Conservation (phyloP, 2,888 invertebrate species). For the Monoplex corrugatus region DNA sequence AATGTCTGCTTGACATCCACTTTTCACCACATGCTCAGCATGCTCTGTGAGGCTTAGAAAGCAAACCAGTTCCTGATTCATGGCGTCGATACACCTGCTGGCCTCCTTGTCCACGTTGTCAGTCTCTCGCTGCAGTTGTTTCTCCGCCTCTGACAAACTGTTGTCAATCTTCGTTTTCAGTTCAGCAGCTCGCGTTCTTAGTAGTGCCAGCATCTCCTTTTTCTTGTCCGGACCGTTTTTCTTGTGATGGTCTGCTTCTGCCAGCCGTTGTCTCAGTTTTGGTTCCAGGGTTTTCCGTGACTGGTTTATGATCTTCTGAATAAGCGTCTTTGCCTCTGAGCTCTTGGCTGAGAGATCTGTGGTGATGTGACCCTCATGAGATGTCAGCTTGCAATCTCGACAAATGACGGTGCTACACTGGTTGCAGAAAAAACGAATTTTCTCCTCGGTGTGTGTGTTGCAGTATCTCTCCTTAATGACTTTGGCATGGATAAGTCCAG, state of each 20-base stretch:
- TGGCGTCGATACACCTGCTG: background rate
- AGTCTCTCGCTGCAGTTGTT: background rate
- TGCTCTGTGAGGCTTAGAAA: conserved; percentile 30
- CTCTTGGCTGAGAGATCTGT: conserved; percentile 28
- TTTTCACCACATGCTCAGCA: conserved; percentile 5
- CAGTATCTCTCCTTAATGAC: conserved; percentile 33
- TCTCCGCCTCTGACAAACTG: background rate
- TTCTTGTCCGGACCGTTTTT: background rate
- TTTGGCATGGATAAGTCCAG: background rate
- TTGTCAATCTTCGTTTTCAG: conserved; percentile 16
- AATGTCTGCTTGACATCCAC: conserved; percentile 37
- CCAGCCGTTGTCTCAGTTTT: background rate
- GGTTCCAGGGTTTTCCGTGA: background rate
- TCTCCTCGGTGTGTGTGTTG: conserved; percentile 20
- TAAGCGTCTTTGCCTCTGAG: background rate
- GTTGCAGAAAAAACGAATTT: conserved; percentile 44
- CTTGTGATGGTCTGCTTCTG: background rate
- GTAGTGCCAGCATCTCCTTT: background rate
- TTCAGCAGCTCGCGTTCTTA: conserved; percentile 16
- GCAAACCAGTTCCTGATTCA: conserved; percentile 13
- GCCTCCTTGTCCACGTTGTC: background rate
- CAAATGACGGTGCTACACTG: conserved; percentile 32
- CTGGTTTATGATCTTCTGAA: background rate
- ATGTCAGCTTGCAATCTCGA: conserved; percentile 47
- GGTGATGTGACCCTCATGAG: conserved; percentile 38